Evolutionary conservation across 2,888 invertebrate species (phyloP).

Genomic region (Cerastis leucographa): DNA sequence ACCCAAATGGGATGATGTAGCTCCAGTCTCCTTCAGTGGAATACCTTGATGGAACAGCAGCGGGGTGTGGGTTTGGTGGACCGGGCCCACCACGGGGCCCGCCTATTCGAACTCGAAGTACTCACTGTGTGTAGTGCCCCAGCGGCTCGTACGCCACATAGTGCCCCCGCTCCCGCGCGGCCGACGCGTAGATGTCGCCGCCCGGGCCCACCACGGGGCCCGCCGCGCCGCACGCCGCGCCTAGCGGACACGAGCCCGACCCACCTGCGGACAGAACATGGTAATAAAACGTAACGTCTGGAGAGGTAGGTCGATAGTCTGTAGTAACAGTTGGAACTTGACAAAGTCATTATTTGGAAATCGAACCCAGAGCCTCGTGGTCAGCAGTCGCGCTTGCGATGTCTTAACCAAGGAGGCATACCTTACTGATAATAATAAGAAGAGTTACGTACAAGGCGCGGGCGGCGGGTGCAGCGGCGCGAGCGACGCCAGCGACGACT

Average conservation of each 20-base stretch:
- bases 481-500: conserved; percentile 83
- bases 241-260: conserved; percentile 79
- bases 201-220: conserved; percentile 67
- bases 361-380: background rate
- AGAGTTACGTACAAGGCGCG: conserved; percentile 77
- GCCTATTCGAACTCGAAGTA: too few species aligned
- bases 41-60: too few species aligned
- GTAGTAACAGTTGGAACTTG: background rate
- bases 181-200: conserved; percentile 85
- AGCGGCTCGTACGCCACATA: conserved; percentile 89
- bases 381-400: too few species aligned
- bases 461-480: conserved; percentile 77
- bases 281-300: background rate
- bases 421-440: background rate
- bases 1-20: background rate
- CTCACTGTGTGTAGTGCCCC: conserved; percentile 88
- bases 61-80: background rate
- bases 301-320: background rate
- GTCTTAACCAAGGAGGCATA: too few species aligned
- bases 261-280: conserved; percentile 69
- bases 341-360: background rate
- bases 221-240: conserved; percentile 76
- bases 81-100: too few species aligned
- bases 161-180: conserved; percentile 86
- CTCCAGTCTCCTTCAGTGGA: background rate